Evolutionary conservation across 2,113 vertebrate genomes (phyloP).

Genomic region (Stictonetta naevosa): DNA sequence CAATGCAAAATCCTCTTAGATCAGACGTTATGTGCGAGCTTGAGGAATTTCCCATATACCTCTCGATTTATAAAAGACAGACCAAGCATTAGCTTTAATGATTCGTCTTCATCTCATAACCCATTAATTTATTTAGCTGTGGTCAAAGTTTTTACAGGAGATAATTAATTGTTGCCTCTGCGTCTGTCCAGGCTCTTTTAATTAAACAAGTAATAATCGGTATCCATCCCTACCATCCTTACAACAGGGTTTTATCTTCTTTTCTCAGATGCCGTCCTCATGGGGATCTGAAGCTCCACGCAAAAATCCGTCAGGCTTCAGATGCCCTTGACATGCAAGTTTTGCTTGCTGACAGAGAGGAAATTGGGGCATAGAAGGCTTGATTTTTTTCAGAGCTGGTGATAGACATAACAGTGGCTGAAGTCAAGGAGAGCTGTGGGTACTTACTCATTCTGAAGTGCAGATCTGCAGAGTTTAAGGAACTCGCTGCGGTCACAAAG

Average conservation of each 20-base stretch:
- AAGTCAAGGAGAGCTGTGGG: neutral
- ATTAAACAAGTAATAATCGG: neutral
- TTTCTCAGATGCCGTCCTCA: neutral
- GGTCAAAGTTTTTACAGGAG: neutral
- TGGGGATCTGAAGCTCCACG: neutral
- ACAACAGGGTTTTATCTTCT: conserved; percentile 20
- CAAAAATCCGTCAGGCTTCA: neutral
- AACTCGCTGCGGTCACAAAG: neutral
- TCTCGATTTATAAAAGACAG: neutral
- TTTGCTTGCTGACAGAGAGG: neutral
- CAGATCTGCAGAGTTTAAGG: neutral
- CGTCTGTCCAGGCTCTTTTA: neutral
- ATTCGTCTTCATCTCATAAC: neutral
- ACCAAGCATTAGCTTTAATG: neutral
- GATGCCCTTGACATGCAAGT: conserved; percentile 37
- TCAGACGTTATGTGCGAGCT: neutral
- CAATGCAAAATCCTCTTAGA: neutral
- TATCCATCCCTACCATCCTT: neutral
- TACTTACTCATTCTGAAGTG: neutral
- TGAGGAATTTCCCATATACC: neutral
- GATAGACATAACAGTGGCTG: neutral
- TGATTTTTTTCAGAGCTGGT: neutral
- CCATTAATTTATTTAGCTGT: neutral
- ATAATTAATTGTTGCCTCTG: neutral
- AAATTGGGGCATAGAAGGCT: conserved; percentile 34